Evolutionary conservation across 2,797 vertebrate genomes (phyloP), one percentile per base, ranked within the genome.

Genomic region (Tokudaia muenninki): DNA sequence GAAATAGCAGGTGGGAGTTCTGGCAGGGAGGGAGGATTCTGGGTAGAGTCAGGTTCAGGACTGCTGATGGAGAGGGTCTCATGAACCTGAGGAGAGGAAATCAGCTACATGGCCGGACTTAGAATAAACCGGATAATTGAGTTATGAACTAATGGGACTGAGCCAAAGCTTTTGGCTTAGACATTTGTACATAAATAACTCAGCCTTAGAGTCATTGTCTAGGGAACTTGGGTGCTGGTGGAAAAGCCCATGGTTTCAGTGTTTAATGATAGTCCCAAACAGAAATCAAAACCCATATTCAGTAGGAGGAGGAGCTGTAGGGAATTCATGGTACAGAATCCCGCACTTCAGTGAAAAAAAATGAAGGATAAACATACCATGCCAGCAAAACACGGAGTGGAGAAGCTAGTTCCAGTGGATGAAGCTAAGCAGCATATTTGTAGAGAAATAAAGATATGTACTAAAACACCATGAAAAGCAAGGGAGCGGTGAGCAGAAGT

Each of bases 391-490:
- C 24, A 47, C 2, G 8, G 34, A 72, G 8, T 31, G 19, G 52
- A 91, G 96, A n/a, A 72, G 31, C 26, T 84, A 75, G n/a, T 44
- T 91, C 5, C 59, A 47, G 55, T 12, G 77, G 70, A 47, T 59
- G 52, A 79, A 94, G 65, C 83, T 82, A 47, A 89, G 61, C 14
- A 79, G 84, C 26, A 8, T n/a, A 37, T n/a, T 87, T 96, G 90
- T 75, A 74, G 12, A 87, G 22, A 41, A 70, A 90, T 92, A 72
- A 87, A 77, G 50, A 44, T 59, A n/a, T 61, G 8, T 72, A 47
- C n/a, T 80, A 44, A 95, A 93, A 50, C 61, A 77, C 57, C 59
- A 86, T 80, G 63, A 93, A 77, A 90, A 59, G 44, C 59, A 83
- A 67, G 74, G 34, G 57, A 22, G 59, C 19, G 41, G 57, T 79